These are phyloP conservation scores for Neosalanx taihuensis DNA, from an alignment of 2,797 vertebrate species.

Conservation along the genomic window DNA sequence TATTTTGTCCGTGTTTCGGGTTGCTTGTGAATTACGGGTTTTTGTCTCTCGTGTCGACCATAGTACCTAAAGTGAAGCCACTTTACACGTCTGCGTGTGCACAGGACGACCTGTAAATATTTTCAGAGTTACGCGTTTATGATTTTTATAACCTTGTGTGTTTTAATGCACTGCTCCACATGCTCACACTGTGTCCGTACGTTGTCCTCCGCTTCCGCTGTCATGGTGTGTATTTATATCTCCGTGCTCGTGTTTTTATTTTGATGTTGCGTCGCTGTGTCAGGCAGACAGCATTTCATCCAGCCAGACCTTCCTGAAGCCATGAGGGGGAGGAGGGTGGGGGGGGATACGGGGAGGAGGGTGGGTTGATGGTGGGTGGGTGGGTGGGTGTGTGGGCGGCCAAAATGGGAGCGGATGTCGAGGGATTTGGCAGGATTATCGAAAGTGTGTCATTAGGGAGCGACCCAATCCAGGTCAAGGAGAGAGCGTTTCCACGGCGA, in stretches of 20 bases:
- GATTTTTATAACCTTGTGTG: slow-evolving; percentile 36
- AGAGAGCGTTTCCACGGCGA: background rate
- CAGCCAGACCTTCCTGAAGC: slow-evolving; percentile 12
- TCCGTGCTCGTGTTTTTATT: slow-evolving; percentile 55
- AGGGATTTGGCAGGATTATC: slow-evolving; percentile 11
- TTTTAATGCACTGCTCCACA: slow-evolving; percentile 70
- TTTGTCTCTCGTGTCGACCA: slow-evolving; percentile 49
- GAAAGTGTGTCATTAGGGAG: background rate
- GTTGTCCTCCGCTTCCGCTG: slow-evolving; percentile 42
- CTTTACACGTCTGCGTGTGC: slow-evolving; percentile 53
- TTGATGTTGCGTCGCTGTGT: slow-evolving; percentile 49
- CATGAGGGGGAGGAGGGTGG: background rate
- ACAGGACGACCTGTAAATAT: slow-evolving; percentile 58
- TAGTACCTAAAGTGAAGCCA: slow-evolving; percentile 35
- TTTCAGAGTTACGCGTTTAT: slow-evolving; percentile 57
- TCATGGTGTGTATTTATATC: slow-evolving; percentile 64
- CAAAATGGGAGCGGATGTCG: background rate
- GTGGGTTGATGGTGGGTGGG: background rate
- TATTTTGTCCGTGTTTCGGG: slow-evolving; percentile 43
- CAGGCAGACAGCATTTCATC: slow-evolving; percentile 27
- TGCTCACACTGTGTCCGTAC: slow-evolving; percentile 57
- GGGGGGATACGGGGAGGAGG: background rate
- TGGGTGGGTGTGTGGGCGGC: background rate
- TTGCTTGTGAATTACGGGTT: slow-evolving; percentile 51
- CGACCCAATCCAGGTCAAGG: slow-evolving; percentile 5